Evolutionary conservation across 2,888 invertebrate species (phyloP), one percentile per base, ranked within the genome.

Genomic region (Drosophila atripex): DNA sequence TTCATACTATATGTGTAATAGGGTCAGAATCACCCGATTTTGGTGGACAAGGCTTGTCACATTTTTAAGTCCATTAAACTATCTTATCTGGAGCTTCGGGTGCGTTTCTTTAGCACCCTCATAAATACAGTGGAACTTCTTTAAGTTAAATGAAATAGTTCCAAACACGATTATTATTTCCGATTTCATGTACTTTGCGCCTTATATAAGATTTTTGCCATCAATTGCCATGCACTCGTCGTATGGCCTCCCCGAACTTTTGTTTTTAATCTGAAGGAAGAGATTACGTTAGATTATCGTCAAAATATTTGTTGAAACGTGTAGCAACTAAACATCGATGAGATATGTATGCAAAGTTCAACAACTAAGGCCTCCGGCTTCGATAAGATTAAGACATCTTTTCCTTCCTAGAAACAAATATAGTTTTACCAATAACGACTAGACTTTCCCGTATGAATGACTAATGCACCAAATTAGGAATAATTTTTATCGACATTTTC

Each of bases 11-110:
- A n/a, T 32, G 12, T 32, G 5, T n/a, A n/a, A 32, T 3, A 21
- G 1, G 7, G 14, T 14, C 2, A 53, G 3, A 18, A 18, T 68
- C 59, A 56, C 38, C 6, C 12, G 16, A 35, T 39, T 28, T 18
- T n/a, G 6, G 28, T 28, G 14, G 41, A 49, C 50, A 18, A 32
- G 45, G 25, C 39, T 23, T 43, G 41, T 60, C 61, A 53, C 47
- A 41, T 9, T 9, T 43, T 30, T 38, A 49, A 70, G 64, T 70
- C 72, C 54, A 64, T 50, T 54, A 63, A 72, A 72, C 65, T 64
- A 70, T 70, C 70, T 70, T 72, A 70, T 70, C 70, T 51, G 11
- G 18, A 11, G n/a, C 7, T n/a, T 12, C 6, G n/a, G 53, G 53
- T 16, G 41, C 12, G 45, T 63, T 70, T 25, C 18, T 50, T 38